A percentile compares a stretch with the other conserved stretches of the same genome.
phyloP scores from a whole-genome alignment of 2,797 vertebrate species.

The Tolypeutes matacus region DNA sequence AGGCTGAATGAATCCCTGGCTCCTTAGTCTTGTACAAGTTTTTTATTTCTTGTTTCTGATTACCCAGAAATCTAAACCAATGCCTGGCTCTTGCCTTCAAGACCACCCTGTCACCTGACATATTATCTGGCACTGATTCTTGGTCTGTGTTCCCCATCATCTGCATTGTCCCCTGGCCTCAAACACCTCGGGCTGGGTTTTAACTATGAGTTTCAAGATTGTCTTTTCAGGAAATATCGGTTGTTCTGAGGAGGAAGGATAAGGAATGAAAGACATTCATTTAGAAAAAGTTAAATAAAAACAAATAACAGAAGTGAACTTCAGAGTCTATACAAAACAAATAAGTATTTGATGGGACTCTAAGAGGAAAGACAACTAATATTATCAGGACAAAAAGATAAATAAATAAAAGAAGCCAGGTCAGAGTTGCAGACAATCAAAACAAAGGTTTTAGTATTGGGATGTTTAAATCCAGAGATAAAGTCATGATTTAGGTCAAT shows the following conservation, averaged over 20 bases:
- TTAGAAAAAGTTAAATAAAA: neutral
- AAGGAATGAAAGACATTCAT: neutral
- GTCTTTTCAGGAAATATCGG: neutral
- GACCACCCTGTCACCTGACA: neutral
- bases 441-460: neutral
- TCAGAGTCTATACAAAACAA: neutral
- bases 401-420: neutral
- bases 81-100: neutral
- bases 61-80: neutral
- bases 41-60: neutral
- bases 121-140: neutral
- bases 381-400: neutral
- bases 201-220: neutral
- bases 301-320: neutral
- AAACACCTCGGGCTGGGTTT: neutral
- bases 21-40: neutral
- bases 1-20: neutral
- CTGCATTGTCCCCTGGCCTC: neutral
- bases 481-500: neutral
- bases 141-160: neutral
- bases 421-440: neutral
- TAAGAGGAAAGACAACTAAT: neutral
- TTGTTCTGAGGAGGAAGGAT: neutral
- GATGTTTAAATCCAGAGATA: neutral
- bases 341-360: neutral